Percentiles rank a stretch among this genome's conserved stretches.
Evolutionary conservation across 2,888 invertebrate species (phyloP).

Genomic region (Tetranychus truncatus): DNA sequence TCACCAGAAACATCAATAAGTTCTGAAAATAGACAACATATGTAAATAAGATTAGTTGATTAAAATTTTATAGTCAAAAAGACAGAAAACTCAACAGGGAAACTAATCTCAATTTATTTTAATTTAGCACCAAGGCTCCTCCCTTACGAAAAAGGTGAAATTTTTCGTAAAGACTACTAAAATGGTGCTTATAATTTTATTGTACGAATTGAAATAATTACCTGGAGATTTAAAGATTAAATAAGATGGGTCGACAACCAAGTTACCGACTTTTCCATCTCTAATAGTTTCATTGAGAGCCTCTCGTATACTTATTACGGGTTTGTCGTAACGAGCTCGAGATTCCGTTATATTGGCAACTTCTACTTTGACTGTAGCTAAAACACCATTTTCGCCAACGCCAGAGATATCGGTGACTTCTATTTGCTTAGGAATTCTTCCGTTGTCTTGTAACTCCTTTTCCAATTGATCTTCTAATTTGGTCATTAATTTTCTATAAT

Average conservation of each 20-base stretch:
- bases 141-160: slow-evolving; percentile 3
- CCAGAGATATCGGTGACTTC: slow-evolving; percentile 9
- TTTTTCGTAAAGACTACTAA: slow-evolving; percentile 9
- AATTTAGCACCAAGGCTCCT: slow-evolving; percentile 11
- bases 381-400: slow-evolving; percentile 8
- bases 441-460: slow-evolving; percentile 11
- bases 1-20: slow-evolving; percentile 22
- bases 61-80: neutral
- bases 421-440: neutral
- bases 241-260: slow-evolving; percentile 62
- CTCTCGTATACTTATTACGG: slow-evolving; percentile 32
- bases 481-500: slow-evolving; percentile 9
- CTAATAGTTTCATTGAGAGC: slow-evolving; percentile 50
- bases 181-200: neutral
- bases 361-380: slow-evolving; percentile 17
- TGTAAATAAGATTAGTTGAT: slow-evolving; percentile 12
- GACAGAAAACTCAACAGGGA: neutral
- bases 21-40: slow-evolving; percentile 4
- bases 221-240: slow-evolving; percentile 36
- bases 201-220: neutral
- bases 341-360: slow-evolving; percentile 14
- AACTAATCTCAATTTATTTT: neutral
- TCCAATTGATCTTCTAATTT: slow-evolving; percentile 13
- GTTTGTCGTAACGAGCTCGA: slow-evolving; percentile 13
- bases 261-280: slow-evolving; percentile 53